Conservation (phyloP, 2,113 vertebrate genomes). For the Lepisosteus oculatus region DNA sequence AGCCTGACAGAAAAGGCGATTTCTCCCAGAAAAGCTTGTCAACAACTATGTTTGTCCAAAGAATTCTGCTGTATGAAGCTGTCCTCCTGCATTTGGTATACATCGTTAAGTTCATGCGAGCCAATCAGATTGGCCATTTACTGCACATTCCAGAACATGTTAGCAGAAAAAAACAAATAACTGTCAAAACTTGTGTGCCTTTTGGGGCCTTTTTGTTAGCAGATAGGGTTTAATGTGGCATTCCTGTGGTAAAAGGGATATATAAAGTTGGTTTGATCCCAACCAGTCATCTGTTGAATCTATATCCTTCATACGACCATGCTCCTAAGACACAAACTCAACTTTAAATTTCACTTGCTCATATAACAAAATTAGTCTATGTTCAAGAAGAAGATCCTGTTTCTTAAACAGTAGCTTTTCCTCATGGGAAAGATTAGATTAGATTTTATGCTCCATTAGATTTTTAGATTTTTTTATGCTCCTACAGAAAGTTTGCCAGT, state of each 20-base stretch:
- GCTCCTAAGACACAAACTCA: slow-evolving; percentile 19
- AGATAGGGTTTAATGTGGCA: slow-evolving; percentile 49
- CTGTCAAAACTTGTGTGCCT: slow-evolving; percentile 53
- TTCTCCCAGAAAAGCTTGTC: slow-evolving; percentile 58
- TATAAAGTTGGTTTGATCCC: slow-evolving; percentile 25
- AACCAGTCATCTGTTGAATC: slow-evolving; percentile 11
- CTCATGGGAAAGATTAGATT: no score
- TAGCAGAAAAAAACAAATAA: slow-evolving; percentile 74
- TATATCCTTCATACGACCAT: slow-evolving; percentile 13
- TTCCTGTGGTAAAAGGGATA: slow-evolving; percentile 44
- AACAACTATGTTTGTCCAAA: slow-evolving; percentile 64
- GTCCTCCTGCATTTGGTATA: slow-evolving; percentile 69
- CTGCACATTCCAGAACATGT: slow-evolving; percentile 69
- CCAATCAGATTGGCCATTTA: slow-evolving; percentile 65
- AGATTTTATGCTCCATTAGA: no score
- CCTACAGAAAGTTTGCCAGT: no score
- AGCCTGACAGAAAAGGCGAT: slow-evolving; percentile 55
- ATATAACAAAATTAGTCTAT: no score
- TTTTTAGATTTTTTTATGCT: no score
- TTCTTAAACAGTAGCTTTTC: no score
- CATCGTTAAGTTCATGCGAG: slow-evolving; percentile 67
- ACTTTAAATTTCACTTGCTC: no score
- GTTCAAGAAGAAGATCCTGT: no score
- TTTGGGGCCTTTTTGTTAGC: slow-evolving; percentile 54
- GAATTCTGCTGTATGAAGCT: slow-evolving; percentile 56